Percentiles rank a stretch among this genome's conserved stretches.
phyloP scores from a whole-genome alignment of 2,113 vertebrate species.

The Callocephalon fimbriatum region DNA sequence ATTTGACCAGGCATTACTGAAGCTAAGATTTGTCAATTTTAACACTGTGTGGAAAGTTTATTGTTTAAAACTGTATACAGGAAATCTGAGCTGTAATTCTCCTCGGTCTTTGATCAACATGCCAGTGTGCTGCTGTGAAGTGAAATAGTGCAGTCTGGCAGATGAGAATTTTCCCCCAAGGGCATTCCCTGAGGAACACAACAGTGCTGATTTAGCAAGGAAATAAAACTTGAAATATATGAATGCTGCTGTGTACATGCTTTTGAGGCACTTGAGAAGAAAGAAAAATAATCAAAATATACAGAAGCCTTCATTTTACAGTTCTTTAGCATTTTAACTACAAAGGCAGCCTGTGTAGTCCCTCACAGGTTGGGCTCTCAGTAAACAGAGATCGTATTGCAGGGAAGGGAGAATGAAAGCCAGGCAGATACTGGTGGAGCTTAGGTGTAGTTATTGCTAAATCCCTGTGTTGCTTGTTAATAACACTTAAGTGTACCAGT shows the following conservation, averaged over 20 bases:
- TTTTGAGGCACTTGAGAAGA: neutral
- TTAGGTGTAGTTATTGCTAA: neutral
- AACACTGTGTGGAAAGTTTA: neutral
- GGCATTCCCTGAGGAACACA: neutral
- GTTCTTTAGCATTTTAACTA: neutral
- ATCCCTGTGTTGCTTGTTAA: neutral
- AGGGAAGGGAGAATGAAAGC: neutral
- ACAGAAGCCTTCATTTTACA: neutral
- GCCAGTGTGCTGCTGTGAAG: neutral
- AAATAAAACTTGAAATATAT: neutral
- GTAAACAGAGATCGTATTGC: neutral
- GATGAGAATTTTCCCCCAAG: neutral
- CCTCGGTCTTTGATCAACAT: neutral
- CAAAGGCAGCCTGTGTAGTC: neutral
- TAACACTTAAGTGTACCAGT: neutral
- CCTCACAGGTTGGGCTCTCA: rapidly evolving
- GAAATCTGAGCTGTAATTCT: conserved; percentile 24
- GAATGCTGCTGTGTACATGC: neutral
- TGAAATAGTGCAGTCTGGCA: neutral
- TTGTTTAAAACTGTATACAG: neutral
- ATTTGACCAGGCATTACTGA: neutral
- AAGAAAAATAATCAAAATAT: conserved; percentile 7
- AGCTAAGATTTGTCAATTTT: neutral
- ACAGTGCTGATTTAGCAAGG: conserved; percentile 5
- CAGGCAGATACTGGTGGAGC: neutral